Base-by-base conservation (phyloP, 1,140 invertebrate genomes). In the Phortica variegata region DNA sequence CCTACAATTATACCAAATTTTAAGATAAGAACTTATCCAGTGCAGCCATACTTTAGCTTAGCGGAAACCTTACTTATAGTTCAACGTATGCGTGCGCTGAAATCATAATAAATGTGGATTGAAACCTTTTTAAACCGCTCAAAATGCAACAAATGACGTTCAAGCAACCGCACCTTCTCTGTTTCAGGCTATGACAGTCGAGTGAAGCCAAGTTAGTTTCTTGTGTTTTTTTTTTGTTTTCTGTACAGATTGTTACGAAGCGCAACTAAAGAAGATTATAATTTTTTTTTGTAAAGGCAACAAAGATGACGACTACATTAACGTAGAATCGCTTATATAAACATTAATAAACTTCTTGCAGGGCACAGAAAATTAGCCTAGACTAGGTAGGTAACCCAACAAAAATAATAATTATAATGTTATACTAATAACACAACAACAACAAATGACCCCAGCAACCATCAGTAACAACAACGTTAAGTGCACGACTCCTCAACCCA, bases 91-190 rank as follows among this genome's bases (percentile, higher is more conserved):
- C 26, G 6, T 34, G 4, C 18, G 16, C 61, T 50, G 65, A 65
- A 68, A 68, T 68, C 63, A 68, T 68, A 68, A 68, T 68, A 68
- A 68, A 68, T 68, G 63, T 68, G 63, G 65, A 68, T 68, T 68
- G 63, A 68, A 68, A 68, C 65, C 63, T 68, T 69, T 68, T 68
- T 69, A 68, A 68, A 68, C 69, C 63, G 63, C 65, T 49, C 58
- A 60, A 60, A 60, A 58, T 55, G 55, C 52, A 59, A 49, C 63
- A 53, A 63, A 54, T 61, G 62, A 66, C 62, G 61, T 62, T 66
- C 56, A 56, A 56, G 63, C 63, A 66, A 63, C 54, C 57, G 43
- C 43, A 40, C 50, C 59, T 53, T 59, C 62, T 56, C 61, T 50
- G 43, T 40, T 18, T 21, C 13, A 43, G 52, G n/a, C n/a, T n/a